Evolutionary conservation across 2,113 vertebrate genomes (phyloP), one percentile per base, ranked within the genome.

Genomic region (Rhinopomastus cyanomelas): DNA sequence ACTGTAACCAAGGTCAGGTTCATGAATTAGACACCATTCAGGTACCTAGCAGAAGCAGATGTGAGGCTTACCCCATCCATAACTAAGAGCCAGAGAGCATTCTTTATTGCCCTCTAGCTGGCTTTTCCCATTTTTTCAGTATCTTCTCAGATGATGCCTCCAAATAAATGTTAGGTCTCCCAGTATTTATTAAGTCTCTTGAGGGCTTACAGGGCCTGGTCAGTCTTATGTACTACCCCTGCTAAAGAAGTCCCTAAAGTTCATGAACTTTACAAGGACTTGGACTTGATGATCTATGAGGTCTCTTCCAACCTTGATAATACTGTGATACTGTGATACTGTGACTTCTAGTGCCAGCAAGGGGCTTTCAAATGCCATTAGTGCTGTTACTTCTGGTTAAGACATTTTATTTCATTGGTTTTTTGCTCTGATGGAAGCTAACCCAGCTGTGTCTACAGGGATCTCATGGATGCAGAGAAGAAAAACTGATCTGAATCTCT

Each of bases 1-100:
- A 21, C 5, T 0, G 0, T 44, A 30, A 52, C 46, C 17, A 29
- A 67, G 15, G 15, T 13, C 10, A 2, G 3, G 3, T 46, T 11
- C n/a, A 56, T 71, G 57, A 79, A 36, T 22, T n/a, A 49, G 37
- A 37, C 21, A 39, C 8, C 0, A 0, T 18, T 61, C 29, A 22
- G 14, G 10, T 26, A 30, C 19, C n/a, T 34, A 23, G 48, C 18
- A 61, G n/a, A 78, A 19, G 9, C 9, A 49, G 21, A n/a, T 2
- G 1, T 26, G 16, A 37, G 15, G 27, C 27, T 59, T 81, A 5
- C 53, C 22, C 16, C 25, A 53, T 20, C 22, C 20, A 39, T 2
- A 5, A 52, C 49, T 19, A 56, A 22, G 44, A 46, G 44, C 5
- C 20, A 53, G 26, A 46, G 22, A 44, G 18, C 10, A 29, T 15